Conservation (phyloP, 2,888 invertebrate genomes). For the Nowickia ferox region DNA sequence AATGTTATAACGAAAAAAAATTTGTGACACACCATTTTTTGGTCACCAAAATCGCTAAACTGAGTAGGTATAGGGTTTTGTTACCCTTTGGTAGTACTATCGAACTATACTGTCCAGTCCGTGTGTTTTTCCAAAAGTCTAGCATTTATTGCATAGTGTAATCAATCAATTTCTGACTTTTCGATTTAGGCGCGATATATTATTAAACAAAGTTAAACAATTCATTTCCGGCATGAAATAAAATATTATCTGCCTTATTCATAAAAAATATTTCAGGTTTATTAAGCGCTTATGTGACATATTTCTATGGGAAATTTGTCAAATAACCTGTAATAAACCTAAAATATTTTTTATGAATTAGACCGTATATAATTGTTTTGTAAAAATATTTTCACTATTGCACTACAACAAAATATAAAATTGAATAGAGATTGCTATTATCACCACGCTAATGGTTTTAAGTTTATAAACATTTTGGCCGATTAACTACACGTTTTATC, state of each 20-base stretch:
- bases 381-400: neutral
- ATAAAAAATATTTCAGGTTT: too few relatives aligned
- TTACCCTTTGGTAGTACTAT: too few relatives aligned
- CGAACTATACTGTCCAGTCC: too few relatives aligned
- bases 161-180: neutral
- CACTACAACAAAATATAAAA: constrained; percentile 1
- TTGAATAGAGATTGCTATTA: neutral
- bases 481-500: constrained; percentile 13
- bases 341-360: constrained; percentile 22
- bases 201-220: constrained; percentile 21
- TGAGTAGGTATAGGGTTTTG: neutral
- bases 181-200: neutral
- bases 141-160: too few relatives aligned
- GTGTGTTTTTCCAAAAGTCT: too few relatives aligned
- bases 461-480: constrained; percentile 9
- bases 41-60: too few relatives aligned
- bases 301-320: too few relatives aligned
- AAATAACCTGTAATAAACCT: too few relatives aligned
- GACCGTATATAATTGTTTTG: too few relatives aligned
- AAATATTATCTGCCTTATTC: constrained; percentile 21
- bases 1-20: too few relatives aligned
- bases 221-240: constrained; percentile 49
- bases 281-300: too few relatives aligned
- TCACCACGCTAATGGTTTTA: constrained; percentile 19
- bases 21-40: too few relatives aligned